Evolutionary conservation across 2,797 vertebrate genomes (phyloP), one percentile per base, ranked within the genome.

Genomic region (Ambastaia sidthimunki): DNA sequence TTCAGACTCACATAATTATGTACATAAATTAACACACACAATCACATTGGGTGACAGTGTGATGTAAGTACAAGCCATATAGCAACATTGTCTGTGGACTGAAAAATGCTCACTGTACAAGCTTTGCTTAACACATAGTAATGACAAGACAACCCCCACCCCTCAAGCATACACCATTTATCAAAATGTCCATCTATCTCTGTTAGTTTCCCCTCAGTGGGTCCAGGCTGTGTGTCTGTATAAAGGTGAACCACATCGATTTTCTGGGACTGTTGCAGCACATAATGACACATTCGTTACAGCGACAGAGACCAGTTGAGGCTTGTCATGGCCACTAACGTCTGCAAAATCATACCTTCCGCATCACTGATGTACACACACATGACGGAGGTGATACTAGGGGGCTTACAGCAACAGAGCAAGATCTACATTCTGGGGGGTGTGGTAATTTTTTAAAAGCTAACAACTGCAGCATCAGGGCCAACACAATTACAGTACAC

Each of bases 171-270:
- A 69, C 19, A 50, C 67, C 50, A 66, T n/a, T 50, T 47, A 37
- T 50, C 74, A 66, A 71, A 69, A 83, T 52, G 57, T 18, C 19
- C 31, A 60, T 66, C 41, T 44, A 78, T 71, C 52, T 78, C 54
- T 62, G 63, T 74, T 55, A 12, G 55, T 75, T 74, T 74, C 52
- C 34, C 65, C 31, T 59, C 54, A 72, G 13, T 66, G 18, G 19
- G 34, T 41, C 57, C 71, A 21, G 23, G 54, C 75, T 31, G 57
- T 83, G 74, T 59, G 63, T 83, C 81, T 85, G 78, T 74, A 74
- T 85, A 81, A 88, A 86, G 81, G 74, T 75, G 78, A 86, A 80
- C 68, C 23, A 23, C 84, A 85, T 86, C 82, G 80, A 86, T 88
- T 85, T 86, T 73, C 71, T 34, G 15, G 41, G 74, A 75, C 63